Percentiles rank a stretch among this genome's conserved stretches.
Evolutionary conservation across 2,888 invertebrate genomes (phyloP).

Genomic region (Zygogramma bicolorata): DNA sequence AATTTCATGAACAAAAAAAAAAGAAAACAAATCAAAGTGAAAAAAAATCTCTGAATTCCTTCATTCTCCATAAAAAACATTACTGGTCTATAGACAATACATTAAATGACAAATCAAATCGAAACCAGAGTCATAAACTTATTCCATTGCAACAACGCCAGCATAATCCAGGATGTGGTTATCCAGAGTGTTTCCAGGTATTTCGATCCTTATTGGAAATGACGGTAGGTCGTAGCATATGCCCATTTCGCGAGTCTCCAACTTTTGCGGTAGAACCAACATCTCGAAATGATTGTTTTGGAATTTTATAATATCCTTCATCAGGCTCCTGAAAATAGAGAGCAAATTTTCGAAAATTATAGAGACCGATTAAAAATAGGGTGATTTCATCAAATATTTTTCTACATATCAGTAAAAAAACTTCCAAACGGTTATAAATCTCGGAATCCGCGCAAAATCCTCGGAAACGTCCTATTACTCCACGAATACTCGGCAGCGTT

Average conservation of each 20-base stretch:
- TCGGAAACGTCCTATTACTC: no score
- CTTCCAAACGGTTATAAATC: no score
- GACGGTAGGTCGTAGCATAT: constrained; percentile 46
- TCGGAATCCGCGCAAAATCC: no score
- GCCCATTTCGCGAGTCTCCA: constrained; percentile 44
- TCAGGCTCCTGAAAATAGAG: constrained; percentile 66
- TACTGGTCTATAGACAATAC: neutral
- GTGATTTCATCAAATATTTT: no score
- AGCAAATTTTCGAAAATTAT: neutral
- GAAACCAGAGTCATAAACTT: constrained; percentile 19
- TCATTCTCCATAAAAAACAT: neutral
- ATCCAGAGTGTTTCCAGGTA: constrained; percentile 52
- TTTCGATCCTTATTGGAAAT: constrained; percentile 57
- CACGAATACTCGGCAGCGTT: no score
- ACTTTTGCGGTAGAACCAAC: constrained; percentile 63
- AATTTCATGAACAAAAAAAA: neutral
- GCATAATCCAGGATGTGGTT: constrained; percentile 57
- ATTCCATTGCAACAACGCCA: constrained; percentile 48
- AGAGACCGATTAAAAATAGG: no score
- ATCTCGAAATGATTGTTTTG: constrained; percentile 72
- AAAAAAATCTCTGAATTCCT: neutral
- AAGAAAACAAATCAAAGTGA: neutral
- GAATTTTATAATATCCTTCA: constrained; percentile 73
- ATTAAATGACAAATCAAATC: constrained; percentile 10
- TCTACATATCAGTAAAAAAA: no score